Base-by-base conservation (phyloP, 2,797 vertebrate genomes). In the Mastacembelus armatus region DNA sequence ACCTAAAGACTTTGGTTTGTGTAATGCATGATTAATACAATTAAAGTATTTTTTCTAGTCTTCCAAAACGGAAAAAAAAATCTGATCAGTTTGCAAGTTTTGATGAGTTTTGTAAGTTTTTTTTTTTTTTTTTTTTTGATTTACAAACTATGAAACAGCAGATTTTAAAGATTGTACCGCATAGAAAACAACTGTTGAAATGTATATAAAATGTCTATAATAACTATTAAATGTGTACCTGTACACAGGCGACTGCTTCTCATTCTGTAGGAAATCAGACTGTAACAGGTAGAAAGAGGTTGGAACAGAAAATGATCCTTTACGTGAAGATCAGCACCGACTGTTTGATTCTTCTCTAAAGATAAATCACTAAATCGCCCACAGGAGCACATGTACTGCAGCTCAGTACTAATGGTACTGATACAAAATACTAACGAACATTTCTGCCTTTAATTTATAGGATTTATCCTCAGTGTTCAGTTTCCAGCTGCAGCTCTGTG, bases 161-260 rank as follows among this genome's bases (percentile, higher is more conserved):
- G 94, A 95, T 97, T 98, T 98, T 96, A 96, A 98, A 96, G 95
- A 96, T 95, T 98, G 95, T 98, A 97, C 94, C 94, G 96, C 95
- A 94, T 94, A 95, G 94, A 96, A 94, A 94, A 94, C 95, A 95
- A 88, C 91, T 96, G 95, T 96, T 96, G 92, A 96, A 95, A 96
- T 98, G 96, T 98, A 98, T 94, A 98, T 98, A 98, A 98, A 97
- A 97, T 98, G 95, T 97, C 96, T 98, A 98, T 98, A 98, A 99
- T 98, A 98, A 99, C 97, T 98, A 98, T 96, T 97, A 98, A 98
- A 97, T 96, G 96, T 97, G 96, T 97, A 97, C 93, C 94, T 98
- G 95, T 97, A 96, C 85, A 86, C 94, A 94, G 43, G 71, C 63
- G 62, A 61, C 50, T 19, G 39, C 61, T 45, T 19, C 56, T 29